These are phyloP conservation scores for Hedya salicella DNA, from an alignment of 2,888 invertebrate species.

Conservation along the genomic window DNA sequence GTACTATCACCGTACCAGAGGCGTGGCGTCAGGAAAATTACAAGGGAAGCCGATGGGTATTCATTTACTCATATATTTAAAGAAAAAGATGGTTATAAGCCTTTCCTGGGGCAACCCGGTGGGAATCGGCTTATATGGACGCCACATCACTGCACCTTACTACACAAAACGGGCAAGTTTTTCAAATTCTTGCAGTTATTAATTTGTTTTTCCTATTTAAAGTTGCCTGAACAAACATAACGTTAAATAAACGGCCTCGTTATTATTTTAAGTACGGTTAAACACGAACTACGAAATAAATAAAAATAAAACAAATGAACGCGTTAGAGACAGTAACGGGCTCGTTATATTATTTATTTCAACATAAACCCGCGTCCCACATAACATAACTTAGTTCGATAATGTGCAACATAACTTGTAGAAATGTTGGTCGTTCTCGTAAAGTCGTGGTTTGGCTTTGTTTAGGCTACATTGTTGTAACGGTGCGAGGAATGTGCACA, in stretches of 20 bases:
- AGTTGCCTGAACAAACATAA: not conserved
- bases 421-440: conserved; percentile 14
- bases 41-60: too few species aligned
- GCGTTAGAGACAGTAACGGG: not conserved
- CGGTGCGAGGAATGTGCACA: not conserved
- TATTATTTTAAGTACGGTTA: not conserved
- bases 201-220: not conserved
- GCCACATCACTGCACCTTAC: too few species aligned
- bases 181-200: too few species aligned
- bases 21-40: too few species aligned
- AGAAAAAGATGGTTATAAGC: too few species aligned
- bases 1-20: too few species aligned
- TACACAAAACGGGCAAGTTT: too few species aligned
- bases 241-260: not conserved
- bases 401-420: conserved; percentile 24
- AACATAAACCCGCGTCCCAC: conserved; percentile 15
- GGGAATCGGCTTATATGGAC: too few species aligned
- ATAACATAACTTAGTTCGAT: conserved; percentile 10
- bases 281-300: not conserved
- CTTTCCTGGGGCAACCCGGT: too few species aligned
- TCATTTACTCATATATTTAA: too few species aligned
- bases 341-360: conserved; percentile 13
- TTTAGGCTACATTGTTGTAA: conserved; percentile 8
- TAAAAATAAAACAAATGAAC: not conserved
- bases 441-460: conserved; percentile 8